These are phyloP conservation scores for Orthosia cruda DNA, from an alignment of 2,888 invertebrate species.

Conservation along the genomic window DNA sequence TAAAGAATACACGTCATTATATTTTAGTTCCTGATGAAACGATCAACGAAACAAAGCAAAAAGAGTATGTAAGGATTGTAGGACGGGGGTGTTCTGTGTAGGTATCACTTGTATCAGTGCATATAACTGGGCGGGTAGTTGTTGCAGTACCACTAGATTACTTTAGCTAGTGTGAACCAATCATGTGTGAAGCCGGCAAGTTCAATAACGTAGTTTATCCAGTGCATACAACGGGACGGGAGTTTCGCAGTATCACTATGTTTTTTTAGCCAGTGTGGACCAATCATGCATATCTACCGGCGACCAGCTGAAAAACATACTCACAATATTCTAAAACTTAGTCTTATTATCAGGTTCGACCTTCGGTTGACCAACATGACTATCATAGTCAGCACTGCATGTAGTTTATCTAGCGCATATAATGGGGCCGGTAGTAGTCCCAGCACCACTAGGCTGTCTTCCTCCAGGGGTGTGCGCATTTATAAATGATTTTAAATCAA, in stretches of 20 bases:
- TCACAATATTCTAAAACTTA: constrained; percentile 81
- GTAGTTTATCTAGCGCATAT: too few species aligned
- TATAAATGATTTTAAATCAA: too few species aligned
- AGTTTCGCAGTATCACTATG: constrained; percentile 80
- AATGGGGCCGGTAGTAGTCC: too few species aligned
- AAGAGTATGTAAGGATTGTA: not conserved
- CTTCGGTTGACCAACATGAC: too few species aligned
- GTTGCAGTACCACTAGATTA: constrained; percentile 74
- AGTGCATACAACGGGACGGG: constrained; percentile 87
- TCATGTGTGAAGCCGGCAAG: too few species aligned
- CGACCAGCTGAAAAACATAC: too few species aligned
- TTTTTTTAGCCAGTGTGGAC: too few species aligned
- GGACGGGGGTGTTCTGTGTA: constrained; percentile 54
- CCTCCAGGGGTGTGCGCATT: too few species aligned
- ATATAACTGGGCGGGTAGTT: constrained; percentile 86
- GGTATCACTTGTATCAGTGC: constrained; percentile 78
- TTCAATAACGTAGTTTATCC: constrained; percentile 81
- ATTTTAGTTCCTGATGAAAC: not conserved
- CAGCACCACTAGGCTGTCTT: too few species aligned
- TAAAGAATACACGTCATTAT: not conserved
- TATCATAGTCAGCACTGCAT: too few species aligned
- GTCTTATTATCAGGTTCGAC: constrained; percentile 72
- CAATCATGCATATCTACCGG: too few species aligned
- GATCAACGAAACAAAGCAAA: not conserved
- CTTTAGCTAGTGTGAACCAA: too few species aligned